Evolutionary conservation across 2,113 vertebrate species (phyloP), one percentile per base, ranked within the genome.

Genomic region (Chlamydotis undulata): DNA sequence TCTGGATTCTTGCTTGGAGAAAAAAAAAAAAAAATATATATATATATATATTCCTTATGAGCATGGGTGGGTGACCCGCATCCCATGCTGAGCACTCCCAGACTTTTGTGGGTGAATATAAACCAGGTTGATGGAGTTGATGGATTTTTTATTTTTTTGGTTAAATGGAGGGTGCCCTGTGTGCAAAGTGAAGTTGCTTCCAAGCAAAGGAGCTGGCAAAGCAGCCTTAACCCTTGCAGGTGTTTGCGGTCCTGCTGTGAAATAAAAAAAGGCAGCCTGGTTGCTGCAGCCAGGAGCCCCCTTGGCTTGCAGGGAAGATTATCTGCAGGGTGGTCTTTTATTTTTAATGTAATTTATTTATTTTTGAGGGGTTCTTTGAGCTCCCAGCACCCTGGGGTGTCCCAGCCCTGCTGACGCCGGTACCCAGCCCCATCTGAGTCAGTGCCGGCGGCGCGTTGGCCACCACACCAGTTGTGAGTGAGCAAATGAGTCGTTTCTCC

Each of bases 1-100:
- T 35, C 31, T 31, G 24, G 3, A 11, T 47, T 21, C 47, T 47
- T 21, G 47, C 17, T 47, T 18, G 47, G 47, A 47, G 19, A 47
- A 47, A 43, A 43, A 43, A 15, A 43, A 43, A 43, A 15, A 43
- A 16, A 43, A 6, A 41, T 41, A 41, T 41, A 41, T 14, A 41
- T 6, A 43, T 43, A 43, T 43, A 43, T 43, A 43, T 43, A 15
- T 43, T 43, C 41, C 41, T 43, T 43, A 43, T 15, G 41, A 43
- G 41, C 41, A 43, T 43, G 14, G 39, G 65, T 33, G 74, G 52
- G 67, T 59, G 53, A 65, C 22, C 59, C 12, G 8, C 13, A 5
- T 5, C 31, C 43, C 1, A 10, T 14, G 4, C 7, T 0, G 10
- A 17, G n/a, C 18, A 5, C n/a, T 63, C 23, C 24, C 2, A 0